phyloP scores from a whole-genome alignment of 2,797 vertebrate genomes.

The Darevskia nairensis region DNA sequence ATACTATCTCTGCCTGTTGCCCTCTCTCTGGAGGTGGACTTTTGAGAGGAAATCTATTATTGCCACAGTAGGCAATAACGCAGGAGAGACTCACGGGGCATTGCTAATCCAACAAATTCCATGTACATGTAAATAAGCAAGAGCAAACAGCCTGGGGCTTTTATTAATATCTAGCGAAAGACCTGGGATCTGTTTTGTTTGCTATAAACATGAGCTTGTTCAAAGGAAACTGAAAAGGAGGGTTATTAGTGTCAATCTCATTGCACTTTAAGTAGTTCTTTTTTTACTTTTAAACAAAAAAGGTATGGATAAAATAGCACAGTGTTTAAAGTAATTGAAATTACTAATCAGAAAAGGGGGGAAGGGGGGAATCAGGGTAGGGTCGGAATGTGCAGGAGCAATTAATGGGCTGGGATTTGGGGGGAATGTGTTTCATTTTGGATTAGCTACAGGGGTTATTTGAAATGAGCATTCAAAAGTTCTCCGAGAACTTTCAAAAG shows the following conservation, averaged over 20 bases:
- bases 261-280: slow-evolving; percentile 1
- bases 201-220: slow-evolving; percentile 9
- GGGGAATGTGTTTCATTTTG: not conserved
- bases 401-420: not conserved
- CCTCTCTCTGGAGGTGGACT: not conserved
- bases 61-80: not conserved
- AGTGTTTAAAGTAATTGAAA: not conserved
- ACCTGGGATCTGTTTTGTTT: slow-evolving; percentile 17
- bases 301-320: not conserved
- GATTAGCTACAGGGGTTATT: not conserved
- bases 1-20: slow-evolving; percentile 19
- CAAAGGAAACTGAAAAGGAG: slow-evolving; percentile 20
- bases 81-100: not conserved
- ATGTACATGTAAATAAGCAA: slow-evolving; percentile 29
- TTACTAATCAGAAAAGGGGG: not conserved
- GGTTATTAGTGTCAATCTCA: not conserved
- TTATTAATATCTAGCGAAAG: slow-evolving; percentile 30
- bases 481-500: not conserved
- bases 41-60: slow-evolving; percentile 26
- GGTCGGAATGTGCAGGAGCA: not conserved
- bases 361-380: not conserved
- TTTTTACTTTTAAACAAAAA: not conserved
- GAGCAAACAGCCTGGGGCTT: slow-evolving; percentile 8
- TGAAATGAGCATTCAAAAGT: not conserved
- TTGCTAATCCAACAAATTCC: slow-evolving; percentile 22